Base-by-base conservation (phyloP, 2,113 vertebrate genomes). In the Equus quagga region DNA sequence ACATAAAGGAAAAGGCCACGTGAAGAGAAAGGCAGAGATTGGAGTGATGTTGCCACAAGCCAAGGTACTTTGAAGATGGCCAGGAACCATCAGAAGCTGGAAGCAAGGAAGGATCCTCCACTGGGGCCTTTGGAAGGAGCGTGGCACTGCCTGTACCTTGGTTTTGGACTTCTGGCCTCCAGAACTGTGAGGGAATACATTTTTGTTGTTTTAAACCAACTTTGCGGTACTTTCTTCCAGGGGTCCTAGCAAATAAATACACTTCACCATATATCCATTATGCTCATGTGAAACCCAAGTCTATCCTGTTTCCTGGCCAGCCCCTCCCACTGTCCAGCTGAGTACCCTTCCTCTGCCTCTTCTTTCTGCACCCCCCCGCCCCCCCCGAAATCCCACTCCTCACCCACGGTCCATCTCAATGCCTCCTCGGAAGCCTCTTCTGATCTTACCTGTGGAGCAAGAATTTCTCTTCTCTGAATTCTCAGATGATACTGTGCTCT, bases 361-460 rank as follows among this genome's bases (percentile, higher is more conserved):
- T 21, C 31, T 5, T 24, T 36, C 51, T 28, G 24, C 28, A 41
- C 14, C 19, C 23, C 56, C 5, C 19, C 72, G 8, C 44, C n/a
- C 31, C n/a, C 18, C 12, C 49, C 12, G 3, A 64, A 64, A 31
- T 21, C 44, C 73, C 58, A 51, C 5, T 64, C 23, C 4, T n/a
- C 69, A 2, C 2, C 9, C 44, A 10, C 0, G 7, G 3, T 26
- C 14, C 9, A 3, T 9, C 31, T 17, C 1, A 6, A 46, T 1
- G 1, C 18, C 69, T 26, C 8, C 64, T 49, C 46, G 14, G 31
- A 26, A 24, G 64, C 18, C 54, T 60, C 28, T 60, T 33, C 56
- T 44, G 62, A 91, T 28, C n/a, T 79, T n/a, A 44, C 64, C 46
- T 0, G 3, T 13, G 64, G n/a, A 23, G 0, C 28, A 13, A 23